A percentile compares a stretch with the other conserved stretches of the same genome.
phyloP scores from a whole-genome alignment of 2,888 invertebrate genomes.

The Zhuqinia jingwanae region DNA sequence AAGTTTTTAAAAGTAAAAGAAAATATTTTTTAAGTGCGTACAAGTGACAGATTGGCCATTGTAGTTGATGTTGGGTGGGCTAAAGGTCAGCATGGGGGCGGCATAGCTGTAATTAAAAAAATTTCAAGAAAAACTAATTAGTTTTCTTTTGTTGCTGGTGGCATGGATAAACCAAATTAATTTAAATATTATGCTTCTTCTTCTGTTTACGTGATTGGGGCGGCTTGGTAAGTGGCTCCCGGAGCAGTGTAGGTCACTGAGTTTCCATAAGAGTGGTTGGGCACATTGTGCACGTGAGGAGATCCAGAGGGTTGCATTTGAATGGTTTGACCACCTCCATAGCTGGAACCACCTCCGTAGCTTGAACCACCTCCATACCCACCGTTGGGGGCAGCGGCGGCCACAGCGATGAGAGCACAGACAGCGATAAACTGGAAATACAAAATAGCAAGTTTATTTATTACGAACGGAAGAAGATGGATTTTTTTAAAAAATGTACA shows the following conservation, averaged over 20 bases:
- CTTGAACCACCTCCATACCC: too few species aligned
- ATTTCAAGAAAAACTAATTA: too few species aligned
- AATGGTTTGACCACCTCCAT: slow-evolving; percentile 26
- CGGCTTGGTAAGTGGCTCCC: slow-evolving; percentile 39
- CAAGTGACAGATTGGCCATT: slow-evolving; percentile 67
- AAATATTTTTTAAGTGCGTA: too few species aligned
- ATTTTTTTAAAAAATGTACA: too few species aligned
- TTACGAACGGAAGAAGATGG: too few species aligned
- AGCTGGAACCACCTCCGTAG: slow-evolving; percentile 26
- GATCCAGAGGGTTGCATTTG: slow-evolving; percentile 31
- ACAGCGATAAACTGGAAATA: slow-evolving; percentile 54
- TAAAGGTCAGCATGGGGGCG: slow-evolving; percentile 60
- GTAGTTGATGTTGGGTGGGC: slow-evolving; percentile 64
- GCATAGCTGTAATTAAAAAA: too few species aligned
- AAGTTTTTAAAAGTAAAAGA: too few species aligned
- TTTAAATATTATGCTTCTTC: too few species aligned
- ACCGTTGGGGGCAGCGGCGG: slow-evolving; percentile 48
- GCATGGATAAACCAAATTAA: too few species aligned
- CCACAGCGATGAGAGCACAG: slow-evolving; percentile 53
- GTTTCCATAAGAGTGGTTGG: slow-evolving; percentile 38
- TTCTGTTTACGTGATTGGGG: slow-evolving; percentile 52
- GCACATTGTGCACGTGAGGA: slow-evolving; percentile 42
- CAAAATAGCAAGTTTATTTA: too few species aligned
- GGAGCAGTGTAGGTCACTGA: slow-evolving; percentile 56
- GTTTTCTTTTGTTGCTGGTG: too few species aligned